Evolutionary conservation across 2,888 invertebrate species (phyloP).

Genomic region (Macaria liturata): DNA sequence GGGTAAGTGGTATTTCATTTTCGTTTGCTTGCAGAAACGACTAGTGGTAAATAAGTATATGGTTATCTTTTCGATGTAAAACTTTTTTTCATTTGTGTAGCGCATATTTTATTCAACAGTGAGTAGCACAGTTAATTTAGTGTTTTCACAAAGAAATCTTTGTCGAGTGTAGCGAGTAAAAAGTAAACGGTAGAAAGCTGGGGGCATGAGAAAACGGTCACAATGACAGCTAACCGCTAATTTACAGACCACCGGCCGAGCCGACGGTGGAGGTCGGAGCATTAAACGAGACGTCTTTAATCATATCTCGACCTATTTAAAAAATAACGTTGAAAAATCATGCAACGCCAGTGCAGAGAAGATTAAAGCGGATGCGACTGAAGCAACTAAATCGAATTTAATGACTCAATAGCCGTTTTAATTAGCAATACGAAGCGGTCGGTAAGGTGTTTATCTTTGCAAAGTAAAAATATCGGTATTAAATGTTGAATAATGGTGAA

Average conservation of each 20-base stretch:
- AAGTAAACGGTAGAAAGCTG: constrained; percentile 23
- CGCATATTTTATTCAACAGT: not conserved
- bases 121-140: not conserved
- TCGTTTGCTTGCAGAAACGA: too few species aligned
- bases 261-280: constrained; percentile 12
- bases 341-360: constrained; percentile 20
- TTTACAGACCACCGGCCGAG: constrained; percentile 32
- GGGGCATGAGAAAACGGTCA: constrained; percentile 35
- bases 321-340: constrained; percentile 21
- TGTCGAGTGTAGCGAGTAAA: constrained; percentile 10
- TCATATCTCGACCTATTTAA: constrained; percentile 24
- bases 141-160: constrained; percentile 6
- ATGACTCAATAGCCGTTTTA: constrained; percentile 47
- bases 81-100: too few species aligned
- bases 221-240: constrained; percentile 40
- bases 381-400: constrained; percentile 38
- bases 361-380: constrained; percentile 24
- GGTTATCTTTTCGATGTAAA: too few species aligned
- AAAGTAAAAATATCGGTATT: constrained; percentile 43
- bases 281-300: constrained; percentile 29
- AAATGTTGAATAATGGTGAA: constrained; percentile 21
- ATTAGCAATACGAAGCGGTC: constrained; percentile 40
- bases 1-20: too few species aligned
- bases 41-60: too few species aligned
- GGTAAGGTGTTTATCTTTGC: constrained; percentile 28